Evolutionary conservation across 2,888 invertebrate species (phyloP), one percentile per base, ranked within the genome.

Genomic region (Trisateles emortualis): DNA sequence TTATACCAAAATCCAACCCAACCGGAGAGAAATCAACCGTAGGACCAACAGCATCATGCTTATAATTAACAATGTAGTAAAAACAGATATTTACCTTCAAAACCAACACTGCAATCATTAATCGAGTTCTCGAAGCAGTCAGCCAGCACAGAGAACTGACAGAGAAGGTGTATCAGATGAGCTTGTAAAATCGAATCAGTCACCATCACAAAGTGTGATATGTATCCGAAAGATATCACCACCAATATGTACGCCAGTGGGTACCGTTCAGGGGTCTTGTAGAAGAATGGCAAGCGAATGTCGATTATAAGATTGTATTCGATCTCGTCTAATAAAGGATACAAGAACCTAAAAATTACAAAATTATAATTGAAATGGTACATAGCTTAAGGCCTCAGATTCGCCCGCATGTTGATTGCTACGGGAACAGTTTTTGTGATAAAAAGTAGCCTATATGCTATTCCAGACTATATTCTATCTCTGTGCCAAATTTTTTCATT

Each of bases 161-260:
- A 90, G n/a, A 88, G 69, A 11, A 89, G 47, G 32, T 89, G 84
- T 55, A 88, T 77, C 11, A 91, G 68, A 61, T 88, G 81, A 0
- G 84, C 79, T 53, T 89, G 88, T 79, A 87, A 80, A 1, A 80
- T 81, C 0, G 88, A 61, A 36, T 90, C 89, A 0, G 84, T 88
- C 4, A 84, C 74, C 85, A 91, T 90, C 24, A 90, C 85, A 47
- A 85, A 86, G 39, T 83, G 83, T 0, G 89, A 78, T 9, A 79
- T 64, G 57, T 83, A 88, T 9, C 69, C 60, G 46, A 88, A 88
- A 0, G 81, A 70, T 3, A 84, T 48, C 24, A 82, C 51, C 0
- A 82, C 77, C 0, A 61, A 6, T 0, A 80, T 41, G 47, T 90
- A 90, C 0, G 78, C 74, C 1, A 78, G 6, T 0, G 81, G 64